Evolutionary conservation across 2,888 invertebrate species (phyloP).

Genomic region (Anticlea derivata): DNA sequence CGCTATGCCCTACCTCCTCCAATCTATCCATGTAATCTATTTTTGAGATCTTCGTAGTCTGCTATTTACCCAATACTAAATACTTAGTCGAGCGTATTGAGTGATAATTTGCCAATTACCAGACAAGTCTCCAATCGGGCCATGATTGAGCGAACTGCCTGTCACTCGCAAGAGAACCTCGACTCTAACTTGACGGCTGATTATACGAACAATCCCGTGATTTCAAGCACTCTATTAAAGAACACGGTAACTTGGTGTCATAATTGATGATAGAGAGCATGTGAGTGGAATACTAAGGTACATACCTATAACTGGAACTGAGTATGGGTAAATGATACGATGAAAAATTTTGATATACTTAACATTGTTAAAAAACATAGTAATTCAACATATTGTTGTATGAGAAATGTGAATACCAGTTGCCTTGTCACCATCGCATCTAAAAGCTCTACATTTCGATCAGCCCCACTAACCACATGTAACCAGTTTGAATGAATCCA

Average conservation of each 20-base stretch:
- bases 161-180: slow-evolving; percentile 48
- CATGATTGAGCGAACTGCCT: slow-evolving; percentile 37
- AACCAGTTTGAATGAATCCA: no score
- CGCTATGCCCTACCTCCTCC: no score
- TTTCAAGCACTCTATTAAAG: slow-evolving; percentile 49
- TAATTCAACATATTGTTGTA: no score
- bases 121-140: slow-evolving; percentile 19
- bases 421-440: no score
- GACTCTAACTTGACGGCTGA: slow-evolving; percentile 54
- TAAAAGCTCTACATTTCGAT: no score
- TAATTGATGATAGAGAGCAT: background rate
- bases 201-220: slow-evolving; percentile 64
- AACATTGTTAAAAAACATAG: no score
- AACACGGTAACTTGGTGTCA: slow-evolving; percentile 24
- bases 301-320: background rate
- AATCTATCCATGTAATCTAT: no score
- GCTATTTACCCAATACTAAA: background rate
- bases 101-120: slow-evolving; percentile 12
- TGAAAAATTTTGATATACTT: no score
- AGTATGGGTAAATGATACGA: background rate
- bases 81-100: slow-evolving; percentile 1
- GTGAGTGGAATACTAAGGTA: background rate
- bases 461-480: no score
- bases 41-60: background rate
- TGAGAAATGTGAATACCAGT: background rate